A percentile compares a stretch with the other conserved stretches of the same genome.
phyloP scores from a whole-genome alignment of 2,113 vertebrate genomes.

The Chamaetylas fuelleborni region DNA sequence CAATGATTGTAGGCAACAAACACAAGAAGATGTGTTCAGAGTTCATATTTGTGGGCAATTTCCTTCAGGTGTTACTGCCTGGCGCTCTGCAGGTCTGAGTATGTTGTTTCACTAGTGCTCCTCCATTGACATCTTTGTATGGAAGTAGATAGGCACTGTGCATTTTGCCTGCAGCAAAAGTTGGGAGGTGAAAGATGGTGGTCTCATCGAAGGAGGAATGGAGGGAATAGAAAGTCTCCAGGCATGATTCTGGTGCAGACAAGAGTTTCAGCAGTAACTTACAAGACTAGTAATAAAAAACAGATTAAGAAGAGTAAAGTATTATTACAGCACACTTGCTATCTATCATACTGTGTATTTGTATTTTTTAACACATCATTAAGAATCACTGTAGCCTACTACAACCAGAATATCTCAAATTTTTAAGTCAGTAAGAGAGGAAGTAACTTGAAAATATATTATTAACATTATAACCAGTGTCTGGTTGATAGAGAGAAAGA shows the following conservation, averaged over 20 bases:
- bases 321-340: not conserved
- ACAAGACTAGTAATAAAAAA: not conserved
- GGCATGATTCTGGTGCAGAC: not conserved
- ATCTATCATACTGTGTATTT: not conserved
- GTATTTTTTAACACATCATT: not conserved
- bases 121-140: not conserved
- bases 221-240: not conserved
- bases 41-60: not conserved
- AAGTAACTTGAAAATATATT: not conserved
- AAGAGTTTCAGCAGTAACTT: not conserved
- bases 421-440: not conserved
- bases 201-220: not conserved
- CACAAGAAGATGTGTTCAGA: not conserved
- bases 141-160: not conserved
- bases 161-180: not conserved
- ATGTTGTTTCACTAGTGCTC: not conserved
- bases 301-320: not conserved
- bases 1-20: not conserved
- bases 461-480: not conserved
- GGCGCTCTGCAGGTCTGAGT: not conserved
- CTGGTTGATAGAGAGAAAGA: not conserved
- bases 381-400: not conserved
- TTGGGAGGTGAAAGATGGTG: not conserved
- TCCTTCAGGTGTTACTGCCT: not conserved
- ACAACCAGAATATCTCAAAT: not conserved